phyloP scores from a whole-genome alignment of 2,888 invertebrate species.

The Gymnocheta viridis region DNA sequence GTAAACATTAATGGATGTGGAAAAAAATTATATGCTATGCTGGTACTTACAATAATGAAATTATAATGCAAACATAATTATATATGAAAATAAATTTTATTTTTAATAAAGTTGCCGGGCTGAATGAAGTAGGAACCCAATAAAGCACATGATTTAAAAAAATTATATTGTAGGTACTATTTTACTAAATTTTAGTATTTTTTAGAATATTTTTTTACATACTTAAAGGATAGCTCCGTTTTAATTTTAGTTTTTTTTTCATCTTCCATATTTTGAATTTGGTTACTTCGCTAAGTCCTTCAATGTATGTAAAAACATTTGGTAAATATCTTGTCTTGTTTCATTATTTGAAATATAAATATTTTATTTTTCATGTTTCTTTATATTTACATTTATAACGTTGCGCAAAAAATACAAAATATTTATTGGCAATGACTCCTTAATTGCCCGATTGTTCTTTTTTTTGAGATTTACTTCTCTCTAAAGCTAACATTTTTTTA shows the following conservation, averaged over 20 bases:
- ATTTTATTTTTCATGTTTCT: not conserved
- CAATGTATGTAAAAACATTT: no score
- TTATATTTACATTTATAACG: not conserved
- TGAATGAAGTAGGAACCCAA: no score
- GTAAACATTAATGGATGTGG: slow-evolving; percentile 42
- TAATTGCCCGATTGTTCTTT: slow-evolving; percentile 22
- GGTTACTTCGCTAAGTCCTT: no score
- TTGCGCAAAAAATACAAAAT: not conserved
- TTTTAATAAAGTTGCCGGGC: no score
- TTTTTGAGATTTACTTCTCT: slow-evolving; percentile 37
- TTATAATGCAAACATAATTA: slow-evolving; percentile 40
- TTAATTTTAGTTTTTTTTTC: no score
- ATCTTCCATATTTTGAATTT: no score
- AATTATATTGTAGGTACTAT: no score
- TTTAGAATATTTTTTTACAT: no score
- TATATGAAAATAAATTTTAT: not conserved
- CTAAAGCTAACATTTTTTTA: not conserved
- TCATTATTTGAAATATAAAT: not conserved
- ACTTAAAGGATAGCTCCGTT: no score
- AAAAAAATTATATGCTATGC: slow-evolving; percentile 35
- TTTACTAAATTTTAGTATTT: no score
- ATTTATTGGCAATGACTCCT: not conserved
- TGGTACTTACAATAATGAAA: slow-evolving; percentile 57
- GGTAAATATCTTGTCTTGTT: not conserved
- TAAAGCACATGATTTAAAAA: no score